Evolutionary conservation across 1,140 invertebrate genomes (phyloP).

Genomic region (Monomorium pharaonis): DNA sequence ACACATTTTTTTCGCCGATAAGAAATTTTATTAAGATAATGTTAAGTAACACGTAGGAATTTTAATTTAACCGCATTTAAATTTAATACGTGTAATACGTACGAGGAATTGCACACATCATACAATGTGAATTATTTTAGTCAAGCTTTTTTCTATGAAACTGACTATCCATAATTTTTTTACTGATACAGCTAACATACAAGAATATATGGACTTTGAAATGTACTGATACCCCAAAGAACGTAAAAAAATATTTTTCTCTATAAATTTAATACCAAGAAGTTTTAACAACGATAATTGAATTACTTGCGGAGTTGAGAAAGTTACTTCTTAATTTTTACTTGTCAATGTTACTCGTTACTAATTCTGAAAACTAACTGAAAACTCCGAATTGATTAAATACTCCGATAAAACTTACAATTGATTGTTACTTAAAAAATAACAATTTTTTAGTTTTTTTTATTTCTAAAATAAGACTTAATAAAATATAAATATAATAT

Average conservation of each 20-base stretch:
- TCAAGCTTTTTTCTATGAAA: not conserved
- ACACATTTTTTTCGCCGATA: not conserved
- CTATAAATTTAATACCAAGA: not conserved
- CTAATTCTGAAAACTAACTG: no score
- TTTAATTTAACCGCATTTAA: not conserved
- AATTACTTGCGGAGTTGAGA: not conserved
- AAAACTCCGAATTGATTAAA: no score
- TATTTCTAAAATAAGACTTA: no score
- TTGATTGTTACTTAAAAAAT: no score
- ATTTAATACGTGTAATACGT: not conserved
- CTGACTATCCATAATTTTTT: not conserved
- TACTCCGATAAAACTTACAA: no score
- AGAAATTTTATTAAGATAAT: not conserved
- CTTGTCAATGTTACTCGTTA: no score
- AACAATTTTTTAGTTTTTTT: no score
- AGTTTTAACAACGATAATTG: not conserved
- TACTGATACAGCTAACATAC: no score
- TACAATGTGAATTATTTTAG: slow-evolving; percentile 3
- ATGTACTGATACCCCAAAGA: not conserved
- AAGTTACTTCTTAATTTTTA: no score
- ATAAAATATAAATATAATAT: no score
- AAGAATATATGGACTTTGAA: not conserved
- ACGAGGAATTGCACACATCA: not conserved
- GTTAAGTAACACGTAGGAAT: not conserved
- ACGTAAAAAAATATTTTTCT: not conserved